Base-by-base conservation (phyloP, 2,113 vertebrate genomes). In the Pterophyllum scalare region DNA sequence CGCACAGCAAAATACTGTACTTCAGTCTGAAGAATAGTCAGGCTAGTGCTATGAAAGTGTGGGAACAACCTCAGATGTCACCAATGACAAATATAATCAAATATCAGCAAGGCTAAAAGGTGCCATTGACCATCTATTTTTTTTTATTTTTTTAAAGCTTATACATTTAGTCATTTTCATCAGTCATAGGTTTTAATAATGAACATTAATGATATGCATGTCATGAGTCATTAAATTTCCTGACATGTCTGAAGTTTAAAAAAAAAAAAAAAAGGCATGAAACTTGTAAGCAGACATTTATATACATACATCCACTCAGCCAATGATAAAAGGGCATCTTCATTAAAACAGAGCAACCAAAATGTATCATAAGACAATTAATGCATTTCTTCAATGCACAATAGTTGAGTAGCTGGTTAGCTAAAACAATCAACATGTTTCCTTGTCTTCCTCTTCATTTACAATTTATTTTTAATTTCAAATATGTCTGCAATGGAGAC, bases 401-500 rank as follows among this genome's bases (percentile, higher is more conserved):
- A 49, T 6, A 17, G 43, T 52, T 28, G 17, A 72, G 17, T 72
- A 2, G 2, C 26, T 31, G 17, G 43, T 72, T 31, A n/a, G 43
- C 17, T 31, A 52, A 72, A 52, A 31, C 6, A 24, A 72, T 15
- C 19, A 4, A 12, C 24, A 20, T 20, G 7, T 52, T 52, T 20
- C 17, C 6, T 54, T 54, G 52, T 6, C 3, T 20, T 8, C 3
- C 7, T 59, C 24, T 59, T 31, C 59, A 17, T 33, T 9, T 61
- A 9, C 15, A 31, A 10, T 60, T 17, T 1, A 40, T 26, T 58
- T 57, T 58, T 75, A 75, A 35, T 2, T 40, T 59, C 6, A 38
- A 75, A 0, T 24, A 43, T 24, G n/a, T 59, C 4, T 40, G 17
- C 56, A 28, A 15, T 59, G 3, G 15, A 33, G 17, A 20, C 0